Evolutionary conservation across 2,113 vertebrate species (phyloP).

Genomic region (Solenodon paradoxus): DNA sequence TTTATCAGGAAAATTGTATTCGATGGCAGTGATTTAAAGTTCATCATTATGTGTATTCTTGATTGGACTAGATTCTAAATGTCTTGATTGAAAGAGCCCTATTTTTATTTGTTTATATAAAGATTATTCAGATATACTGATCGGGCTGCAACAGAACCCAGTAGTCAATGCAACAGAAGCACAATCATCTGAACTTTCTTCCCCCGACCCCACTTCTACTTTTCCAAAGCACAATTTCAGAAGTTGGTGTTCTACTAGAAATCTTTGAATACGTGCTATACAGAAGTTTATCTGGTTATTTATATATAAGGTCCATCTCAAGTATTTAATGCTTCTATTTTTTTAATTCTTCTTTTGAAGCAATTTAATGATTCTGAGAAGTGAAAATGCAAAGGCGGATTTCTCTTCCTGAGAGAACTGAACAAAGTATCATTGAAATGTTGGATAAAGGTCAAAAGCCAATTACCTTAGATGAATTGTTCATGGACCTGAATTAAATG

Average conservation of each 20-base stretch:
- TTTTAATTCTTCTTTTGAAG: neutral
- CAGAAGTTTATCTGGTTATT: neutral
- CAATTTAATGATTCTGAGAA: neutral
- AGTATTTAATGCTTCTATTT: neutral
- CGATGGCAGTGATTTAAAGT: neutral
- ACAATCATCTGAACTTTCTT: neutral
- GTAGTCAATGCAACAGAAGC: neutral
- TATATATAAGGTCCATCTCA: neutral
- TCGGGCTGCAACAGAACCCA: neutral
- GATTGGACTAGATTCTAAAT: neutral
- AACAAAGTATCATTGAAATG: neutral
- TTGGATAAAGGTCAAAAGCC: neutral
- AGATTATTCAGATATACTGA: neutral
- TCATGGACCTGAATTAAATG: neutral
- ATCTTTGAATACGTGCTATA: neutral
- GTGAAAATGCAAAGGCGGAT: neutral
- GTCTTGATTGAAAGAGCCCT: neutral
- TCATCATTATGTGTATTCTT: neutral
- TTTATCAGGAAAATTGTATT: neutral
- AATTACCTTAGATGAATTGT: neutral
- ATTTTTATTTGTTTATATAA: neutral
- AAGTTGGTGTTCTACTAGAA: neutral
- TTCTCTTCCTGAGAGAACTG: neutral
- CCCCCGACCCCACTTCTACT: neutral
- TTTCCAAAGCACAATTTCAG: neutral